phyloP scores from a whole-genome alignment of 1,140 invertebrate genomes.

The Zeugodacus cucurbitae region DNA sequence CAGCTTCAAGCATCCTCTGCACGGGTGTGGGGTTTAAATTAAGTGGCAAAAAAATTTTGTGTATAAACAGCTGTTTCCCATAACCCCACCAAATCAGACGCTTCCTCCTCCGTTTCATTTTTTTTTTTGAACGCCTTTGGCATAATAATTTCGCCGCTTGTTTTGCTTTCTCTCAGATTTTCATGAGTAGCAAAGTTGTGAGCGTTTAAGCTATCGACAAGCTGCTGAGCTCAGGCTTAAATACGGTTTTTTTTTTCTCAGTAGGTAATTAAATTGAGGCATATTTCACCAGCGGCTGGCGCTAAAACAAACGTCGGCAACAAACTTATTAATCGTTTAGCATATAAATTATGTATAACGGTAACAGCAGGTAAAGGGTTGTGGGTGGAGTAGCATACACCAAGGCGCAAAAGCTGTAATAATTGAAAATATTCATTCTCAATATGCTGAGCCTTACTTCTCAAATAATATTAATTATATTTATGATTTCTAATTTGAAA shows the following conservation, averaged over 20 bases:
- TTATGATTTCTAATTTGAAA: background rate
- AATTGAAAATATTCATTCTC: background rate
- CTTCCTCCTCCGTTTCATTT: background rate
- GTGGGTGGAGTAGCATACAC: background rate
- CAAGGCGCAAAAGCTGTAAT: background rate
- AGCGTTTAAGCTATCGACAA: background rate
- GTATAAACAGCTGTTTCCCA: background rate
- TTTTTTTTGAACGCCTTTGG: background rate
- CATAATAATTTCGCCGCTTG: conserved; percentile 1
- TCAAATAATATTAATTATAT: background rate
- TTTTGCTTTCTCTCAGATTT: background rate
- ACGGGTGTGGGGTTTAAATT: background rate
- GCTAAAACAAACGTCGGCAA: background rate
- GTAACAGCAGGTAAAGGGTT: background rate
- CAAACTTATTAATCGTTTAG: background rate
- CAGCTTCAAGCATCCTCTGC: background rate
- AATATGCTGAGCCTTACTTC: background rate
- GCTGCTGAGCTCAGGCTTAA: background rate
- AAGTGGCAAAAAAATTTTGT: background rate
- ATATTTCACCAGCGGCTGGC: background rate
- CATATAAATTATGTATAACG: background rate
- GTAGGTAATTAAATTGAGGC: background rate
- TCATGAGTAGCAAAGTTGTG: background rate
- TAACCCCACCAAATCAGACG: background rate
- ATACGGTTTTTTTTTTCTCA: background rate